Conservation (phyloP, 2,888 invertebrate genomes). For the Tenthredo distinguenda region DNA sequence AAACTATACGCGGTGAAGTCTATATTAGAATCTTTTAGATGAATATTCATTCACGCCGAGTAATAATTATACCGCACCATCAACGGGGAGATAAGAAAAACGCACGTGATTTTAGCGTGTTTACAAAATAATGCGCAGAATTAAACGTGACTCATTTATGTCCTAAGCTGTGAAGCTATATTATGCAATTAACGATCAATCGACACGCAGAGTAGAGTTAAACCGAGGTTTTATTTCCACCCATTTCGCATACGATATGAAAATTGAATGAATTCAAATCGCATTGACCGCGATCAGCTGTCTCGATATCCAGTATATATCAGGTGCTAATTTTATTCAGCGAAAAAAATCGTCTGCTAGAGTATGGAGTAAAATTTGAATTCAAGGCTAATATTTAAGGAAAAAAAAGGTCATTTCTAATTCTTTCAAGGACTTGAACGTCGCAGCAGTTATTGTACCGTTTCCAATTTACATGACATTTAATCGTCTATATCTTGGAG, state of each 20-base stretch:
- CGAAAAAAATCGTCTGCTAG: neutral
- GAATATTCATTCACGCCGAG: neutral
- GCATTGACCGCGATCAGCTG: neutral
- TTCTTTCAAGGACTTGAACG: neutral
- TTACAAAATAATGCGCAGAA: constrained; percentile 42
- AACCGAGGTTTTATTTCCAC: neutral
- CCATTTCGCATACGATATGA: neutral
- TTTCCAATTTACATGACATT: neutral
- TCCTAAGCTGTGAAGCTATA: neutral
- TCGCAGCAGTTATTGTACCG: neutral
- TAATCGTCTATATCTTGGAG: neutral
- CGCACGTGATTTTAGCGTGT: constrained; percentile 49
- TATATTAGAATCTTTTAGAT: neutral
- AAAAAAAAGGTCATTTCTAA: neutral
- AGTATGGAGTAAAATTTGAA: neutral
- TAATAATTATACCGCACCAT: constrained; percentile 1
- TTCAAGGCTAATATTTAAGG: neutral
- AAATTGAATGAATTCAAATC: constrained; percentile 9
- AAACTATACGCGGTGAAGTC: neutral
- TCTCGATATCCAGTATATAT: neutral
- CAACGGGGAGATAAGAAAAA: constrained; percentile 9
- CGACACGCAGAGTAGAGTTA: neutral
- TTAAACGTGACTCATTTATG: constrained; percentile 10
- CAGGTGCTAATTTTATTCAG: neutral
- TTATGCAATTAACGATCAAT: neutral